Percentiles rank a stretch among this genome's conserved stretches.
Evolutionary conservation across 2,797 vertebrate genomes (phyloP).

Genomic region (Betta splendens): DNA sequence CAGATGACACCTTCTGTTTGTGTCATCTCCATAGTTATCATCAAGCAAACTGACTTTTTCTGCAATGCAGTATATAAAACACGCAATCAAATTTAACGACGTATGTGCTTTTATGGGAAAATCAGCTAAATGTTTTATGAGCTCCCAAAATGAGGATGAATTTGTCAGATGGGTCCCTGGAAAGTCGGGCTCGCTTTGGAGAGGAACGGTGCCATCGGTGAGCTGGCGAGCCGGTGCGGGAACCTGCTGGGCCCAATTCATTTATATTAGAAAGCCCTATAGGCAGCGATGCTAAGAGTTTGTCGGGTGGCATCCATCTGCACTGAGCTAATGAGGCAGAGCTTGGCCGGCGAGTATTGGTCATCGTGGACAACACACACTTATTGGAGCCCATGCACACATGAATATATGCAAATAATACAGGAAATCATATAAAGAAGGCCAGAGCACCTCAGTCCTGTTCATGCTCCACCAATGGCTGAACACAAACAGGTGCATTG

Average conservation of each 20-base stretch:
- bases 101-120: conserved; percentile 16
- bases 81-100: conserved; percentile 22
- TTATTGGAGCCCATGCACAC: not conserved
- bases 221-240: conserved; percentile 49
- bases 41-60: too few relatives aligned
- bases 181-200: conserved; percentile 45
- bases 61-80: conserved; percentile 1
- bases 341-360: conserved; percentile 24
- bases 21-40: too few relatives aligned
- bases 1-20: too few relatives aligned
- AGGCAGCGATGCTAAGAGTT: conserved; percentile 36
- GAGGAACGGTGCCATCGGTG: conserved; percentile 46
- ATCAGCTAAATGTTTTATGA: conserved; percentile 29
- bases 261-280: conserved; percentile 56
- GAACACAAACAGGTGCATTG: not conserved
- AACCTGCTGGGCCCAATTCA: conserved; percentile 55
- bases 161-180: conserved; percentile 39
- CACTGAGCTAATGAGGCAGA: conserved; percentile 54
- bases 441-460: too few relatives aligned
- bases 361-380: conserved; percentile 30
- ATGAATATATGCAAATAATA: not conserved
- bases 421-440: conserved; percentile 6
- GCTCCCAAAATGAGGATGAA: conserved; percentile 39
- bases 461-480: too few relatives aligned
- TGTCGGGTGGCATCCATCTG: conserved; percentile 53